These are phyloP conservation scores for Grammomys dolichurus DNA, from an alignment of 2,113 vertebrate genomes.

Conservation along the genomic window DNA sequence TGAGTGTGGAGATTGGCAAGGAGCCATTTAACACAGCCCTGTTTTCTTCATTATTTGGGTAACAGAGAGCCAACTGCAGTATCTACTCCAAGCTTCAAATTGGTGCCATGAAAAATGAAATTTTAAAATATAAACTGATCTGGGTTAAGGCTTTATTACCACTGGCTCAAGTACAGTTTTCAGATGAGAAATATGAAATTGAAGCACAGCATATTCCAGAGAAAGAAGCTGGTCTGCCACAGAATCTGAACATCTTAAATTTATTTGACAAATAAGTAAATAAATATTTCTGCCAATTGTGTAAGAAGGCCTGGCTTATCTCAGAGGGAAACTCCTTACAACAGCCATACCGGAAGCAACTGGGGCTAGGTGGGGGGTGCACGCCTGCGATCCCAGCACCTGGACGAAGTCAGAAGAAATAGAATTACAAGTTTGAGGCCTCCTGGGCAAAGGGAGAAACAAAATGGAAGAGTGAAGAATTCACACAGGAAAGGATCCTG, in stretches of 20 bases:
- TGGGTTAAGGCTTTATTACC: conserved; percentile 3
- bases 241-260: conserved; percentile 15
- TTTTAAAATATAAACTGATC: neutral
- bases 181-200: conserved; percentile 22
- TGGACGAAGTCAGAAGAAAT: neutral
- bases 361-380: neutral
- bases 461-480: neutral
- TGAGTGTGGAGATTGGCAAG: neutral
- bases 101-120: neutral
- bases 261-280: neutral
- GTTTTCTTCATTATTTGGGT: neutral
- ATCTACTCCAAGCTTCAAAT: neutral
- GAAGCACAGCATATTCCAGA: conserved; percentile 7
- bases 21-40: neutral
- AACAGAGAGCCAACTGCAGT: neutral
- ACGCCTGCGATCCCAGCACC: neutral
- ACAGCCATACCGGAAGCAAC: neutral
- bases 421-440: neutral
- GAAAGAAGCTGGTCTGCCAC: neutral
- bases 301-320: neutral
- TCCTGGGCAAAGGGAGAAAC: neutral
- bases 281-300: neutral
- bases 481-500: neutral
- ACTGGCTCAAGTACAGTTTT: conserved; percentile 8
- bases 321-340: neutral